Percentiles rank a stretch among this genome's conserved stretches.
Evolutionary conservation across 2,113 vertebrate genomes (phyloP).

Genomic region (pig (Sus scrofa)): T2T-Sscrofa CM000820.6:79781501-79782000

Average conservation of each 20-base stretch:
- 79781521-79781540: neutral
- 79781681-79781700: neutral
- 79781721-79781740: neutral
- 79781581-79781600: neutral
- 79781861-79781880: neutral
- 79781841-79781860: neutral
- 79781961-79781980: too few species aligned
- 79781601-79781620: neutral
- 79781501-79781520: neutral
- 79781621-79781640: neutral
- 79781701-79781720: neutral
- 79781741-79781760: neutral
- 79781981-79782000: too few species aligned
- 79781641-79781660: slow-evolving; percentile 8
- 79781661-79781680: neutral
- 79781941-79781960: too few species aligned
- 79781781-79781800: neutral
- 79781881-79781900: too few species aligned
- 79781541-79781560: neutral
- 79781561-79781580: neutral
- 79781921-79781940: too few species aligned
- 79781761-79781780: neutral
- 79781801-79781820: too few species aligned
- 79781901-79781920: too few species aligned
- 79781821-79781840: neutral